These are phyloP conservation scores for Tenrec ecaudatus DNA, from an alignment of 2,113 vertebrate species.

Conservation along the genomic window DNA sequence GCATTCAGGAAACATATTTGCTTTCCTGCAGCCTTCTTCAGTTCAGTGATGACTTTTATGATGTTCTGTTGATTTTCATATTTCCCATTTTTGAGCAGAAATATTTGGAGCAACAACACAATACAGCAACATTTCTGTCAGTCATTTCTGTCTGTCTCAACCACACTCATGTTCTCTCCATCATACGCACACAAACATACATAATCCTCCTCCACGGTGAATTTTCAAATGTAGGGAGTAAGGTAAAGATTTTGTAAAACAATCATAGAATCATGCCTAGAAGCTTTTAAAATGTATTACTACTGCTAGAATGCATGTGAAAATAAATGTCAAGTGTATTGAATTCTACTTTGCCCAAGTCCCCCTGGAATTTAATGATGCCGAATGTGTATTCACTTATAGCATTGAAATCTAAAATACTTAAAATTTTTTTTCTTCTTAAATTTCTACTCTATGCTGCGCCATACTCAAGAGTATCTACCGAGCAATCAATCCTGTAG, in stretches of 20 bases:
- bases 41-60: slow-evolving; percentile 35
- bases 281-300: not conserved
- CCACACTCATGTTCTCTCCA: not conserved
- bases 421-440: too few relatives aligned
- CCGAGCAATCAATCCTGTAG: not conserved
- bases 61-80: slow-evolving; percentile 61
- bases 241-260: not conserved
- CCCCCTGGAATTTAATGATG: not conserved
- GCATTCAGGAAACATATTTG: not conserved
- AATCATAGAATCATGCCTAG: not conserved
- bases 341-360: rapidly evolving
- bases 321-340: rapidly evolving
- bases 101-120: slow-evolving; percentile 25
- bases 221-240: not conserved
- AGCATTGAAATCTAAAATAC: not conserved
- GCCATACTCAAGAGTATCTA: not conserved
- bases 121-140: slow-evolving; percentile 23
- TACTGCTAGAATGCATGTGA: not conserved
- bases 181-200: not conserved
- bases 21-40: not conserved
- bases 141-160: not conserved
- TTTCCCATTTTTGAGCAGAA: slow-evolving; percentile 51
- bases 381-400: rapidly evolving
- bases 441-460: not conserved
- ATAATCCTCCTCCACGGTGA: not conserved